These are phyloP conservation scores for Pristiophorus japonicus DNA, from an alignment of 2,113 vertebrate species.

Conservation along the genomic window DNA sequence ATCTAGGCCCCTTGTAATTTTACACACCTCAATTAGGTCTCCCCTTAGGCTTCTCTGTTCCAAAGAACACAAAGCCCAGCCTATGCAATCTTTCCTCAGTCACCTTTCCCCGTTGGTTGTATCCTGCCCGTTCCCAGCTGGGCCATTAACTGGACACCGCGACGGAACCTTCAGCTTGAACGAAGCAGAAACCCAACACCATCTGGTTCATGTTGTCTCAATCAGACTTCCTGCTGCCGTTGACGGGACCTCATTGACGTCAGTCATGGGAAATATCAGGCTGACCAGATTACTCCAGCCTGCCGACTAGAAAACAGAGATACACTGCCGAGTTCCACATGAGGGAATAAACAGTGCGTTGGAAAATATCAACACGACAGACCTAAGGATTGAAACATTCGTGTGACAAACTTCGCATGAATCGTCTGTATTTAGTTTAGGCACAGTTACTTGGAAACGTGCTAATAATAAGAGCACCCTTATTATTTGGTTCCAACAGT, in stretches of 20 bases:
- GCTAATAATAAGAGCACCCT: no score
- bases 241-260: neutral
- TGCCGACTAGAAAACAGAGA: neutral
- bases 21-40: no score
- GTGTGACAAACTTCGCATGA: neutral
- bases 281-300: neutral
- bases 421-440: neutral
- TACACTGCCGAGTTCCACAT: neutral
- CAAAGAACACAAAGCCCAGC: no score
- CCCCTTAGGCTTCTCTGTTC: no score
- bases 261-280: neutral
- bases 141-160: neutral
- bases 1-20: no score
- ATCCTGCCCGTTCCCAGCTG: neutral
- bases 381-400: neutral
- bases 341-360: neutral
- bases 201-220: conserved; percentile 1
- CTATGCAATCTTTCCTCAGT: neutral
- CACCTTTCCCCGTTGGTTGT: neutral
- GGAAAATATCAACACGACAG: neutral
- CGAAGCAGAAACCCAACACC: neutral
- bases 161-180: neutral
- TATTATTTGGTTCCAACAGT: conserved; percentile 6
- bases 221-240: neutral
- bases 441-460: neutral